phyloP scores from a whole-genome alignment of 2,888 invertebrate genomes.

The Melikaiella ostensackeni region DNA sequence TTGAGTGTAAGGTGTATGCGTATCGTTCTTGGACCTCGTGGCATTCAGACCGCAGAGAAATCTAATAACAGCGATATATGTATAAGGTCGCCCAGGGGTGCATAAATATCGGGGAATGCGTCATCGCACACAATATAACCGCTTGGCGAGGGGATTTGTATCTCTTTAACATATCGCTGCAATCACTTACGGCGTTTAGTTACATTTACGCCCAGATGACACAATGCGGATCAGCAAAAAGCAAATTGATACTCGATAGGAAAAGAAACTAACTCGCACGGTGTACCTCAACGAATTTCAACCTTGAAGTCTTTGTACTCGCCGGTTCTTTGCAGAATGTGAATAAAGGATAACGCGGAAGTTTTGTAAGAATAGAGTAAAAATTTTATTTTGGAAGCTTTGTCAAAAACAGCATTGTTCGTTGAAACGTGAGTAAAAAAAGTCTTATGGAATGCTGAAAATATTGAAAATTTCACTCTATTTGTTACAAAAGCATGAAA shows the following conservation, averaged over 20 bases:
- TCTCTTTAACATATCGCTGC: slow-evolving; percentile 67
- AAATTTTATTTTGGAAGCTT: no score
- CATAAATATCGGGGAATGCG: slow-evolving; percentile 73
- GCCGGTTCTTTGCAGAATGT: no score
- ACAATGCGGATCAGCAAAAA: neutral
- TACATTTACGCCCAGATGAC: slow-evolving; percentile 52
- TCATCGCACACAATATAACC: slow-evolving; percentile 68
- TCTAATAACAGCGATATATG: slow-evolving; percentile 71
- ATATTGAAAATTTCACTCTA: no score
- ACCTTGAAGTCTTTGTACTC: no score
- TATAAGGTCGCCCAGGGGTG: slow-evolving; percentile 69
- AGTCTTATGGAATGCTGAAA: no score
- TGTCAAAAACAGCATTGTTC: no score
- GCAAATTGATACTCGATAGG: neutral
- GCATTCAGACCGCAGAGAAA: slow-evolving; percentile 51
- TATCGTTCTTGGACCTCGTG: slow-evolving; percentile 25
- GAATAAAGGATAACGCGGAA: no score
- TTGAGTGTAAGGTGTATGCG: neutral
- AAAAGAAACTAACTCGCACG: neutral
- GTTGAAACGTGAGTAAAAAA: no score
- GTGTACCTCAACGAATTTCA: no score
- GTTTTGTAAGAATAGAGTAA: no score
- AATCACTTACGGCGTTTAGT: slow-evolving; percentile 70
- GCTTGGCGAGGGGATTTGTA: slow-evolving; percentile 65
- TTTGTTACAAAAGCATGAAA: no score